Percentiles rank a stretch among this genome's conserved stretches.
phyloP scores from a whole-genome alignment of 2,113 vertebrate species.

The Saimiri boliviensis region DNA sequence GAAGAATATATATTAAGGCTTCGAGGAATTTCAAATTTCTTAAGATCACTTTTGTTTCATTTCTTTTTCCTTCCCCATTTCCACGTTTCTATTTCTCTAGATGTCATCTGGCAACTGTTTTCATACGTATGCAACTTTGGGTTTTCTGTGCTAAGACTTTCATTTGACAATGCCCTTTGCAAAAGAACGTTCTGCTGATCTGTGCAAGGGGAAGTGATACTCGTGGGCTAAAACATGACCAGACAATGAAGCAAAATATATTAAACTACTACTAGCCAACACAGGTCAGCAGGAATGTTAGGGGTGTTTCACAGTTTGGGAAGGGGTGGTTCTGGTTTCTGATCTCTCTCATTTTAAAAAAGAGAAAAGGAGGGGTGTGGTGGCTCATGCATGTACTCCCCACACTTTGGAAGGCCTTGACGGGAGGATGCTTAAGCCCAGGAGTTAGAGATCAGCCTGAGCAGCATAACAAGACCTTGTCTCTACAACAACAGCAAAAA shows the following conservation, averaged over 20 bases:
- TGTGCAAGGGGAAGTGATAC: background rate
- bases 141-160: slow-evolving; percentile 20
- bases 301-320: background rate
- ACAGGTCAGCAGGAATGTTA: background rate
- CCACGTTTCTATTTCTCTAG: background rate
- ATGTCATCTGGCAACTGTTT: background rate
- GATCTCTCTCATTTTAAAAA: background rate
- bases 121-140: background rate
- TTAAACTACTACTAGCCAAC: background rate
- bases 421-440: no score
- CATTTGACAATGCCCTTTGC: background rate
- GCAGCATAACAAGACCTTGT: no score
- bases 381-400: no score
- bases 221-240: background rate
- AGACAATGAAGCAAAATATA: background rate
- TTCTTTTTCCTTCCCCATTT: slow-evolving; percentile 26
- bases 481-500: no score
- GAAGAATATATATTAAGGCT: background rate
- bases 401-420: no score
- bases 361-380: background rate
- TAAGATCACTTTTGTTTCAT: background rate
- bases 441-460: no score
- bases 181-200: slow-evolving; percentile 3
- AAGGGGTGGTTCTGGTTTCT: background rate
- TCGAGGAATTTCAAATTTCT: slow-evolving; percentile 11